These are phyloP conservation scores for Trypoxylus dichotomus DNA, from an alignment of 1,140 invertebrate genomes.

Conservation along the genomic window DNA sequence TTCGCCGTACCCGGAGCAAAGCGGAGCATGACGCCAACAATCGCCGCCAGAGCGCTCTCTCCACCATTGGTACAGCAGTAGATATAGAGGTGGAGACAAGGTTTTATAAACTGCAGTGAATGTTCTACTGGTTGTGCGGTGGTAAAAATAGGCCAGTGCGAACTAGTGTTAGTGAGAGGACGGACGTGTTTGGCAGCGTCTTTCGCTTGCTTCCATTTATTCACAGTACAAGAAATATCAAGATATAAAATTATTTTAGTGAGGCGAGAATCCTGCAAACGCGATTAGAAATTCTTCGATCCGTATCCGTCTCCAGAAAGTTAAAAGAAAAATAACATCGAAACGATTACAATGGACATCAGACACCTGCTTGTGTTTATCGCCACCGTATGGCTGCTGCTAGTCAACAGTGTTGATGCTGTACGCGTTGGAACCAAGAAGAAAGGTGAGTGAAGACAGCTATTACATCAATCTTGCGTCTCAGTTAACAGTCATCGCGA, in stretches of 20 bases:
- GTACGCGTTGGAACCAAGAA: conserved; percentile 39
- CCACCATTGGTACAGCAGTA: conserved; percentile 20
- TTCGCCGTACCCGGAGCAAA: background rate
- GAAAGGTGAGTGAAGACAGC: conserved; percentile 40
- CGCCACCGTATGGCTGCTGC: conserved; percentile 29
- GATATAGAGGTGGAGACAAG: conserved; percentile 40
- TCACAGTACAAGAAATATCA: background rate
- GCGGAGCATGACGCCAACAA: background rate
- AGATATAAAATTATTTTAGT: background rate
- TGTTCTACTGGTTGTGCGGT: conserved; percentile 35
- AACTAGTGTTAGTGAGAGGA: conserved; percentile 39
- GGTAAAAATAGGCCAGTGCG: conserved; percentile 43
- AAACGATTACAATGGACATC: conserved; percentile 28
- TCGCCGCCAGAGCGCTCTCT: conserved; percentile 32
- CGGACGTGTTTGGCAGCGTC: conserved; percentile 29
- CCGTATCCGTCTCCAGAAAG: background rate
- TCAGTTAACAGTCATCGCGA: background rate
- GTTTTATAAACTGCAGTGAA: conserved; percentile 44
- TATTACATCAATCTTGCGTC: background rate
- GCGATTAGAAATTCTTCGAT: background rate
- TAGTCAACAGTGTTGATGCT: conserved; percentile 32
- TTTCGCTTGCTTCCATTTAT: conserved; percentile 11
- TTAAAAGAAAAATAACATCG: background rate
- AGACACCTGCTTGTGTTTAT: conserved; percentile 29
- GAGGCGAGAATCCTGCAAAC: background rate